Percentiles rank a stretch among this genome's conserved stretches.
phyloP scores from a whole-genome alignment of 2,113 vertebrate species.

The Ardeotis arabs region DNA sequence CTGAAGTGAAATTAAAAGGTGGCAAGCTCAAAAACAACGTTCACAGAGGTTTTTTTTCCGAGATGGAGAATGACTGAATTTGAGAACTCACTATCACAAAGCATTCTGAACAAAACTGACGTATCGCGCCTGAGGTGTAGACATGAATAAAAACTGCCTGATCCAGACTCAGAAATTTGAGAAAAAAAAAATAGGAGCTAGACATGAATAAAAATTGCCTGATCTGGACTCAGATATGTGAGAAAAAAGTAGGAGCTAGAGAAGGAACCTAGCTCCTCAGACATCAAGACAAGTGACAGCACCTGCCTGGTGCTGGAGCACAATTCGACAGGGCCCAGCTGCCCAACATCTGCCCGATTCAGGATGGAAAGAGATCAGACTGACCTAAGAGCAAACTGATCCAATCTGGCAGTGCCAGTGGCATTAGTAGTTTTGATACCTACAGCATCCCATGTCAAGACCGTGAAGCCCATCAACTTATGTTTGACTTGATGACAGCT shows the following conservation, averaged over 20 bases:
- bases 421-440: neutral
- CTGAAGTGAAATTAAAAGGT: neutral
- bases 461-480: fast-evolving
- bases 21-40: neutral
- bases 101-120: neutral
- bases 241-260: neutral
- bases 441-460: neutral
- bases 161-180: neutral
- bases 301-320: neutral
- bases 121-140: neutral
- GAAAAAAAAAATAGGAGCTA: neutral
- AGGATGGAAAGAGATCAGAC: neutral
- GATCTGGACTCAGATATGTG: neutral
- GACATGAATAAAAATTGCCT: neutral
- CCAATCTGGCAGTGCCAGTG: neutral
- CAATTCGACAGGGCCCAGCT: neutral
- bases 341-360: neutral
- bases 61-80: neutral
- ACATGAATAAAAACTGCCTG: neutral
- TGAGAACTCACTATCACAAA: neutral
- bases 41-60: neutral
- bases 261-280: neutral
- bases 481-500: fast-evolving
- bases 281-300: neutral
- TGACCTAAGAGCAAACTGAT: fast-evolving